Conservation (phyloP, 2,888 invertebrate species). For the Lutraria lutraria region DNA sequence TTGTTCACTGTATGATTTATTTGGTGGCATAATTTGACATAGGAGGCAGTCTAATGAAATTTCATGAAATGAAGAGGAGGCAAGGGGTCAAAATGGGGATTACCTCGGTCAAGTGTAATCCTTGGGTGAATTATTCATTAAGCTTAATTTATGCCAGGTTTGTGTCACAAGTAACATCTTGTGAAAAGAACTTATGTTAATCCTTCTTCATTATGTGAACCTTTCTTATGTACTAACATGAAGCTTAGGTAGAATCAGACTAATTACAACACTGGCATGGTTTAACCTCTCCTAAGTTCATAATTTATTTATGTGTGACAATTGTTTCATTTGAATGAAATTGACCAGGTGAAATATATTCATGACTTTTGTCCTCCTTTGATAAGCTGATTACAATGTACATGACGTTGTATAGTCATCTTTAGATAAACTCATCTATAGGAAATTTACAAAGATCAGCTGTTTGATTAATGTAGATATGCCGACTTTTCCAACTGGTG, state of each 20-base stretch:
- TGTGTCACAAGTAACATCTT: background rate
- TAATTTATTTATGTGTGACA: no score
- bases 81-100: no score
- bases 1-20: background rate
- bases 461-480: no score
- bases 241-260: background rate
- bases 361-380: no score
- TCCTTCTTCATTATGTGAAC: conserved; percentile 11
- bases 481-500: no score
- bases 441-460: no score
- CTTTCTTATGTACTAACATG: background rate
- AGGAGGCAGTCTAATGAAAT: background rate
- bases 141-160: background rate
- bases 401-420: no score
- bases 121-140: background rate
- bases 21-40: background rate
- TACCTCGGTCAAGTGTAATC: background rate
- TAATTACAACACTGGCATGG: background rate
- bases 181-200: background rate
- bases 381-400: no score
- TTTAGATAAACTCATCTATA: no score
- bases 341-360: no score
- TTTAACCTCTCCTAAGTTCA: background rate
- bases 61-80: background rate
- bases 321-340: no score